Percentiles rank a stretch among this genome's conserved stretches.
Conservation (phyloP, 2,888 invertebrate genomes). For the Agrotis puta region DNA sequence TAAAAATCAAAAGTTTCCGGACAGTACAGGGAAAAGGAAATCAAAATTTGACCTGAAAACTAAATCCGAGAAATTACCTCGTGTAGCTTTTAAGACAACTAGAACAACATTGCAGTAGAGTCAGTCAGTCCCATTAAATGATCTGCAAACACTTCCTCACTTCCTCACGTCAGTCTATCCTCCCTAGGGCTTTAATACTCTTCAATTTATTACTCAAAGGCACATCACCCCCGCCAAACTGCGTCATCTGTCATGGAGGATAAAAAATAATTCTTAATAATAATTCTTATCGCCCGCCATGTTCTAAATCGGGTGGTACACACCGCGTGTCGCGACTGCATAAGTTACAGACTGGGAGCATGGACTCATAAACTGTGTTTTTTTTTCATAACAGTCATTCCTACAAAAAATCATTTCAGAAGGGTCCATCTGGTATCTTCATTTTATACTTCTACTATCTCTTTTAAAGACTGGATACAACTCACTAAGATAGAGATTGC, state of each 20-base stretch:
- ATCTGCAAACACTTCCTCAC: conserved; percentile 7
- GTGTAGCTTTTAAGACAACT: neutral
- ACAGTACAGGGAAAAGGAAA: too few relatives aligned
- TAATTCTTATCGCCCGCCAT: conserved; percentile 76
- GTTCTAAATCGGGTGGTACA: conserved; percentile 75
- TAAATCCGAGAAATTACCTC: neutral
- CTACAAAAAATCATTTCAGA: too few relatives aligned
- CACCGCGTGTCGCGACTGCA: conserved; percentile 77
- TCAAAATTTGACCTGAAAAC: neutral
- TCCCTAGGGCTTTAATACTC: conserved; percentile 5
- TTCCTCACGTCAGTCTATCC: conserved; percentile 3
- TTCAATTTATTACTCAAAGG: conserved; percentile 30
- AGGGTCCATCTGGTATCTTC: neutral
- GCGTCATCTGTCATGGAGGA: conserved; percentile 73
- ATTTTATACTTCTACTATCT: neutral
- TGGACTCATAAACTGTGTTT: neutral
- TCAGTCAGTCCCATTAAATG: neutral
- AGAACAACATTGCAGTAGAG: neutral
- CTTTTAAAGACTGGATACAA: neutral
- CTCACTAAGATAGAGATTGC: neutral
- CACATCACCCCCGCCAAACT: conserved; percentile 44
- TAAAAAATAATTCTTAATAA: conserved; percentile 81
- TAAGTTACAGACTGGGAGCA: conserved; percentile 71
- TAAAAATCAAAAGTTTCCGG: too few relatives aligned
- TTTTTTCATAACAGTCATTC: neutral